phyloP scores from a whole-genome alignment of 2,113 vertebrate genomes.

The Dissostichus mawsoni region DNA sequence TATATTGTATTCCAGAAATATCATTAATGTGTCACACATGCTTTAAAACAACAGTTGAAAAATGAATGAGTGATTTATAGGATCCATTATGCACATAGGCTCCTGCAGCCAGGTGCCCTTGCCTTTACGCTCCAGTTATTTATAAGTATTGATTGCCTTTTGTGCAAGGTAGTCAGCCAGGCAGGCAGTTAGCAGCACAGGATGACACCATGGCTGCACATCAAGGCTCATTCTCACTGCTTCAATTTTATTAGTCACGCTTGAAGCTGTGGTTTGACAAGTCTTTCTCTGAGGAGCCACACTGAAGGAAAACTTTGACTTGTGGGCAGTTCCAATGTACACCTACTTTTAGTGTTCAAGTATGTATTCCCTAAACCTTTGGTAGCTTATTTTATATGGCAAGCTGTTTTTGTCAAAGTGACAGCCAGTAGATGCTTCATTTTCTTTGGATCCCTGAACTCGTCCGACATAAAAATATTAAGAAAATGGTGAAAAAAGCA shows the following conservation, averaged over 20 bases:
- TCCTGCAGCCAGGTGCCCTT: conserved; percentile 75
- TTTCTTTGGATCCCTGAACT: not conserved
- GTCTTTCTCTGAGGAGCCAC: conserved; percentile 39
- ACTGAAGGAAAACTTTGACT: conserved; percentile 26
- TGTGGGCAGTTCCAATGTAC: conserved; percentile 15
- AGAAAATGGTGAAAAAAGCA: not conserved
- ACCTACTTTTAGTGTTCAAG: conserved; percentile 19
- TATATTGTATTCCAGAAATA: not conserved
- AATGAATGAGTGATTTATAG: conserved; percentile 9
- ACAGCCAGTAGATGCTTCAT: not conserved
- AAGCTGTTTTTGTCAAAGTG: not conserved
- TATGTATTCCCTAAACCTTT: conserved; percentile 10
- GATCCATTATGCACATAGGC: conserved; percentile 35
- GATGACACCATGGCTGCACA: conserved; percentile 63
- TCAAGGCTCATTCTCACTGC: conserved; percentile 43
- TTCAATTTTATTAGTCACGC: conserved; percentile 43
- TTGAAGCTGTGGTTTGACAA: conserved; percentile 58
- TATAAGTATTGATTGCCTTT: conserved; percentile 82
- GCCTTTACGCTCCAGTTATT: conserved; percentile 79
- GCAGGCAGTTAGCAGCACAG: conserved; percentile 63
- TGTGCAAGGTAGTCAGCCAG: conserved; percentile 77
- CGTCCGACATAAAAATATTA: not conserved
- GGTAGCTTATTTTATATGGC: conserved; percentile 20
- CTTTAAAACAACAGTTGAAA: not conserved
- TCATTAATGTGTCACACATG: not conserved